Evolutionary conservation across 2,888 invertebrate species (phyloP).

Genomic region (Zelleria hepariella): DNA sequence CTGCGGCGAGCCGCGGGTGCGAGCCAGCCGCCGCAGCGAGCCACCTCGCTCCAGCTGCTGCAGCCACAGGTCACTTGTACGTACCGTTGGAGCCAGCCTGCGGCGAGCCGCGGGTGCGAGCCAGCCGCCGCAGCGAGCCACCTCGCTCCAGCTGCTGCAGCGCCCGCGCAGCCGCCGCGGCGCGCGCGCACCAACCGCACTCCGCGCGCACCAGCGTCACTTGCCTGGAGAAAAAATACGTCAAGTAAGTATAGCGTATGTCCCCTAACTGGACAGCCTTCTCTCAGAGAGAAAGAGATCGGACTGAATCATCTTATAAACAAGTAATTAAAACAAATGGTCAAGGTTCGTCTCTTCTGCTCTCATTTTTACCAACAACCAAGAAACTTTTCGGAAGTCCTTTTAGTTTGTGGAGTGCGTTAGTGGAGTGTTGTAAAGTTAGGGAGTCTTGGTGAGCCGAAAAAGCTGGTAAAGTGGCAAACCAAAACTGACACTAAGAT

Average conservation of each 20-base stretch:
- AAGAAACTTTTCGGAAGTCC: no score
- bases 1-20: no score
- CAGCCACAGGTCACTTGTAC: background rate
- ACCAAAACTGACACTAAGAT: no score
- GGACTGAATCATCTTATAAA: background rate
- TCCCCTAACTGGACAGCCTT: no score
- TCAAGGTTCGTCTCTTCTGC: no score
- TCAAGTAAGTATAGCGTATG: background rate
- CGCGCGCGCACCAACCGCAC: slow-evolving; percentile 78
- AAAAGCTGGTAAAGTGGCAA: no score
- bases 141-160: slow-evolving; percentile 81
- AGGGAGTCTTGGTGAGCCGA: no score
- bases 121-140: slow-evolving; percentile 83
- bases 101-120: slow-evolving; percentile 41
- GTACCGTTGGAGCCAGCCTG: slow-evolving; percentile 35
- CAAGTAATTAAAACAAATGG: background rate
- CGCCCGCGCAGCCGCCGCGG: slow-evolving; percentile 86
- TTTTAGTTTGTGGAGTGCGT: no score
- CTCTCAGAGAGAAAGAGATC: no score
- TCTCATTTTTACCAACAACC: no score
- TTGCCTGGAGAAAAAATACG: slow-evolving; percentile 23
- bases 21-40: background rate
- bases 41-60: background rate
- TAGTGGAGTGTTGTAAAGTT: no score
- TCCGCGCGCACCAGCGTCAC: slow-evolving; percentile 36